A percentile compares a stretch with the other conserved stretches of the same genome.
These are phyloP conservation scores for Dermatemys mawii DNA, from an alignment of 2,113 vertebrate species.

Conservation along the genomic window DNA sequence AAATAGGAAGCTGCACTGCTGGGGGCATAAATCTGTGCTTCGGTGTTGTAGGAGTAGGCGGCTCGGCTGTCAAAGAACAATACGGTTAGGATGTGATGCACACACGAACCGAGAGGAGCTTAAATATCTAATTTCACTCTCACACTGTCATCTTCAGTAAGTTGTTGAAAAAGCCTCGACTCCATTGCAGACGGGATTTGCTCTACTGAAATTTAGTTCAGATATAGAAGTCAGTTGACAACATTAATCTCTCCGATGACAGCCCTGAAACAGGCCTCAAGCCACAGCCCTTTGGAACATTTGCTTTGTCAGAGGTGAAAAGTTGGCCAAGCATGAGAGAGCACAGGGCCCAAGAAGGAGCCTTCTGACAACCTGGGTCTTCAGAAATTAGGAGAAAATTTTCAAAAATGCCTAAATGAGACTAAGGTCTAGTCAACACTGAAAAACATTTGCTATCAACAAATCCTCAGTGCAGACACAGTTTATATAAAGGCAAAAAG, in stretches of 20 bases:
- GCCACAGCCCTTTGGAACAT: fast-evolving
- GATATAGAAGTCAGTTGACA: neutral
- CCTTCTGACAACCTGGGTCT: neutral
- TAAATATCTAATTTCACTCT: fast-evolving
- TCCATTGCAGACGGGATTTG: neutral
- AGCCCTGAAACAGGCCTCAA: fast-evolving
- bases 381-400: neutral
- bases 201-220: fast-evolving
- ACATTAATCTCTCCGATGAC: fast-evolving
- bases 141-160: fast-evolving
- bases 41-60: conserved; percentile 92
- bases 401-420: neutral
- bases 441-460: neutral
- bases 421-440: neutral
- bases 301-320: neutral
- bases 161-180: fast-evolving
- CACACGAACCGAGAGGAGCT: neutral
- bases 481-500: neutral
- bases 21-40: conserved; percentile 92
- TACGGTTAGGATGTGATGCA: neutral
- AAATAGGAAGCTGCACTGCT: conserved; percentile 90
- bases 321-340: neutral
- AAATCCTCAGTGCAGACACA: neutral
- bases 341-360: neutral
- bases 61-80: conserved; percentile 82